Evolutionary conservation across 1,140 invertebrate genomes (phyloP).

Genomic region (Hylaeus volcanicus): DNA sequence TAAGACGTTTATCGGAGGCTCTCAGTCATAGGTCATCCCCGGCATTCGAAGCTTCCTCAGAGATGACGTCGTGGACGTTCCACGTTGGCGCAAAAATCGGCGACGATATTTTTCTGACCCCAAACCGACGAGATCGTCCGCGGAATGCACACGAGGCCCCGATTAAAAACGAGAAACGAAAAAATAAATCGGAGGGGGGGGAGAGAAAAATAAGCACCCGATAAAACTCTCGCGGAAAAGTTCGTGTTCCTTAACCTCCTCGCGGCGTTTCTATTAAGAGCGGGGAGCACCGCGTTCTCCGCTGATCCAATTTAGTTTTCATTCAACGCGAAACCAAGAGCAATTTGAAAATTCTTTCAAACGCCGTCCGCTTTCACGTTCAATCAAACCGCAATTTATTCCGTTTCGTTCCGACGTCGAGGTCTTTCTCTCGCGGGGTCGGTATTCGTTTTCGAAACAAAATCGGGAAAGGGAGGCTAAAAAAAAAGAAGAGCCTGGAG

Average conservation of each 20-base stretch:
- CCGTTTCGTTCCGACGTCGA: neutral
- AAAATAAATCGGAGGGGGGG: neutral
- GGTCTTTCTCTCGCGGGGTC: neutral
- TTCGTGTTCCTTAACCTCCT: slow-evolving; percentile 41
- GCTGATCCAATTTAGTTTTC: slow-evolving; percentile 41
- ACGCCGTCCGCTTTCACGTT: slow-evolving; percentile 3
- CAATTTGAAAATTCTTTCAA: slow-evolving; percentile 35
- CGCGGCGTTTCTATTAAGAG: slow-evolving; percentile 33
- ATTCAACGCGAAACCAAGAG: slow-evolving; percentile 14
- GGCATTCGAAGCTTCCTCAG: too few species aligned
- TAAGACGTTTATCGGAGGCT: too few species aligned
- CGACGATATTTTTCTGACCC: slow-evolving; percentile 34
- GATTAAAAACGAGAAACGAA: slow-evolving; percentile 12
- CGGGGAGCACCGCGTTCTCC: neutral
- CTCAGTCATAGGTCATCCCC: too few species aligned
- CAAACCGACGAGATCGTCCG: slow-evolving; percentile 12
- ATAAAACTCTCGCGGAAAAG: slow-evolving; percentile 37
- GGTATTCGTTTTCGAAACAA: neutral
- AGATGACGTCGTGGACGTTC: too few species aligned
- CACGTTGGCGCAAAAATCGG: neutral
- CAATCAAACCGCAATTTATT: slow-evolving; percentile 33
- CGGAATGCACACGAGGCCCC: slow-evolving; percentile 10
- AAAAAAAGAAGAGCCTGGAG: neutral
- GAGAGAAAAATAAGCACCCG: neutral
- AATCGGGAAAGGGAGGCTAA: neutral